Conservation (phyloP, 2,113 vertebrate genomes). For the Empidonax alnorum region DNA sequence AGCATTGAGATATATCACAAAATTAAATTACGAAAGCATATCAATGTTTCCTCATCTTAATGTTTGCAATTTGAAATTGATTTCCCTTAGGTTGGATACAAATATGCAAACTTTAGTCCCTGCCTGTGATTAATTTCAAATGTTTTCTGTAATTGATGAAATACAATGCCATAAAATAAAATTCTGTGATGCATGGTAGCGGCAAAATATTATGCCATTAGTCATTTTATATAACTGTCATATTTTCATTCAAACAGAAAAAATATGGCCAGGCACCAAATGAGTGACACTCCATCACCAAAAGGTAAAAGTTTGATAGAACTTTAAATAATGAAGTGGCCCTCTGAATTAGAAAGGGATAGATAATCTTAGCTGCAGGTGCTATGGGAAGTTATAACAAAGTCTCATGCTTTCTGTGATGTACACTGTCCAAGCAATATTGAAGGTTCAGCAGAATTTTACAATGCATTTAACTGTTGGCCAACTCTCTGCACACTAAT, state of each 20-base stretch:
- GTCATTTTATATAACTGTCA: not conserved
- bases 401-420: not conserved
- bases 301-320: not conserved
- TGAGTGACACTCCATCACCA: not conserved
- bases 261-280: not conserved
- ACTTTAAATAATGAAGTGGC: not conserved
- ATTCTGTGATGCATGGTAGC: not conserved
- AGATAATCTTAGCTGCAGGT: not conserved
- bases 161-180: not conserved
- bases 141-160: not conserved
- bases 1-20: not conserved
- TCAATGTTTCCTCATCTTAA: not conserved
- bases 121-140: not conserved
- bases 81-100: not conserved
- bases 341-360: not conserved
- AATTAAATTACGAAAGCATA: not conserved
- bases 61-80: not conserved
- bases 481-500: not conserved
- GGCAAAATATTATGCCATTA: not conserved
- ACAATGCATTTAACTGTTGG: not conserved
- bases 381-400: not conserved
- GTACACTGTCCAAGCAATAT: not conserved
- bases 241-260: not conserved
- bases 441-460: not conserved
- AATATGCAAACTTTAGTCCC: not conserved